Percentiles rank a stretch among this genome's conserved stretches.
phyloP scores from a whole-genome alignment of 1,140 invertebrate genomes.

The Euwallacea similis region DNA sequence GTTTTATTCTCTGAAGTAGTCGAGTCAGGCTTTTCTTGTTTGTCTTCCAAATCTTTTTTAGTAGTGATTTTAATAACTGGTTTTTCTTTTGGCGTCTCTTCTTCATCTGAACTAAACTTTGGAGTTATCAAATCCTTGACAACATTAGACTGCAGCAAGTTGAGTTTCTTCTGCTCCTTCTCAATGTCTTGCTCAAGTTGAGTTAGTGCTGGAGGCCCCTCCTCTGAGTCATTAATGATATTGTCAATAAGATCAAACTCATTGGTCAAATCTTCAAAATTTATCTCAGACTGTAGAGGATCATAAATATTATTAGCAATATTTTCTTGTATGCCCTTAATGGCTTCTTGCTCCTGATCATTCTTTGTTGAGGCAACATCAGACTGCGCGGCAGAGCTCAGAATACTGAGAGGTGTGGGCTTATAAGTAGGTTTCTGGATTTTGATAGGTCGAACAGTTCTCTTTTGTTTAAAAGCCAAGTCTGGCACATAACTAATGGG shows the following conservation, averaged over 20 bases:
- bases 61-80: background rate
- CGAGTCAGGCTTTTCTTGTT: background rate
- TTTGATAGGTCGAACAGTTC: conserved; percentile 39
- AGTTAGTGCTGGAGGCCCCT: conserved; percentile 13
- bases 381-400: conserved; percentile 42
- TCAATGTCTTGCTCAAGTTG: conserved; percentile 17
- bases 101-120: conserved; percentile 1
- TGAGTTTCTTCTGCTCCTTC: conserved; percentile 16
- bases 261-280: conserved; percentile 52
- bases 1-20: background rate
- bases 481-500: conserved; percentile 53
- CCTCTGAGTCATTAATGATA: conserved; percentile 40
- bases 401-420: conserved; percentile 51
- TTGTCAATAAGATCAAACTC: conserved; percentile 55
- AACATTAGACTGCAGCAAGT: conserved; percentile 16
- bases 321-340: conserved; percentile 45
- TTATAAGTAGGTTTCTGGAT: conserved; percentile 50
- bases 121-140: background rate
- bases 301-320: conserved; percentile 45
- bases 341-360: conserved; percentile 31
- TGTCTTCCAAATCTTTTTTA: background rate
- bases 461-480: conserved; percentile 44
- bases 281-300: conserved; percentile 43
- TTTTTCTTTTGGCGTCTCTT: background rate
- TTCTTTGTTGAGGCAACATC: conserved; percentile 29